Conservation (phyloP, 1,140 invertebrate species). For the Dreissena rostriformis region DNA sequence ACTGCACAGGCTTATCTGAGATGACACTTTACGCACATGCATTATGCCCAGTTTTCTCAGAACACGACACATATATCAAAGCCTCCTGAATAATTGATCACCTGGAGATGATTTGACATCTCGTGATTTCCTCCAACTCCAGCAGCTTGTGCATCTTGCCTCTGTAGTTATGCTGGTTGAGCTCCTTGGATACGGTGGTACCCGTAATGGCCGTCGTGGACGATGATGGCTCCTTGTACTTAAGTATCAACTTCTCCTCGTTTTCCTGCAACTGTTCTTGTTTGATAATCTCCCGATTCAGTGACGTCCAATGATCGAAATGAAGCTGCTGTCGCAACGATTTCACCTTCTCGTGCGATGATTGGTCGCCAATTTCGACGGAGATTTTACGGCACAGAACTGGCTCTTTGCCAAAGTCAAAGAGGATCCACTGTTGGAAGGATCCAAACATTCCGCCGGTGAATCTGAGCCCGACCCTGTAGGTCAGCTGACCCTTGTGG, state of each 20-base stretch:
- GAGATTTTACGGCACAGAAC: constrained; percentile 71
- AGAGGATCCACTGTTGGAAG: constrained; percentile 76
- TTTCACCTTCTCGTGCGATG: constrained; percentile 70
- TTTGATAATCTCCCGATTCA: constrained; percentile 70
- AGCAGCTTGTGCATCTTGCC: constrained; percentile 78
- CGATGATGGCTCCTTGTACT: constrained; percentile 72
- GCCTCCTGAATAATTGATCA: constrained; percentile 37
- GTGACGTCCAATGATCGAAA: constrained; percentile 75
- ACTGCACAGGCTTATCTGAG: too few relatives aligned
- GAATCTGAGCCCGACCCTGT: constrained; percentile 70
- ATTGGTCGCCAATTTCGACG: constrained; percentile 72
- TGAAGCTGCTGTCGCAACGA: constrained; percentile 70
- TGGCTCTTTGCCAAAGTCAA: constrained; percentile 74
- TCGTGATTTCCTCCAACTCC: constrained; percentile 76
- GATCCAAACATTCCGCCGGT: constrained; percentile 76
- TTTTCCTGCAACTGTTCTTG: constrained; percentile 54
- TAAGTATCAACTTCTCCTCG: constrained; percentile 59
- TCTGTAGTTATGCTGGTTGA: constrained; percentile 78
- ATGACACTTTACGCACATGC: too few relatives aligned
- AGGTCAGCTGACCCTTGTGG: constrained; percentile 60
- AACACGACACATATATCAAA: too few relatives aligned
- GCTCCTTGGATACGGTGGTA: constrained; percentile 65
- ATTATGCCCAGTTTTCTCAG: too few relatives aligned
- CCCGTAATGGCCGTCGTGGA: constrained; percentile 71
- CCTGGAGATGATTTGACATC: constrained; percentile 76